These are phyloP conservation scores for Mercenaria mercenaria DNA, from an alignment of 1,140 invertebrate species.

Conservation along the genomic window DNA sequence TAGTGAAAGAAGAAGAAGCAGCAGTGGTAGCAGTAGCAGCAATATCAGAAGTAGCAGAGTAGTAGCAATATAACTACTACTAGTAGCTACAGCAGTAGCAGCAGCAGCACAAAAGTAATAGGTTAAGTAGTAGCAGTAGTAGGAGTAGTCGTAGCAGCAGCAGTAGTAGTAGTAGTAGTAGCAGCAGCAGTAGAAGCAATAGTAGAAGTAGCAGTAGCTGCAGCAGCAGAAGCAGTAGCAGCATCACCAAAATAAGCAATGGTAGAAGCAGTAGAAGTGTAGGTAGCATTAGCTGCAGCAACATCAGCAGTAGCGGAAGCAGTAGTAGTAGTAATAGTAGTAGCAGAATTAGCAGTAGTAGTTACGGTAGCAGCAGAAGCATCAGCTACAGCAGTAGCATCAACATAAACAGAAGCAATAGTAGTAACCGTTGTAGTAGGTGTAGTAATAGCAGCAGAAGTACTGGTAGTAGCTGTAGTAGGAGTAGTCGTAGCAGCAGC, in stretches of 20 bases:
- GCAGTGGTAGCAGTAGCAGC: conserved; percentile 9
- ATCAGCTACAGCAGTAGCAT: not conserved
- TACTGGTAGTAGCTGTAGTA: not conserved
- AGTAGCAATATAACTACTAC: not conserved
- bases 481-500: not conserved
- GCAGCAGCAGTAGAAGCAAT: not conserved
- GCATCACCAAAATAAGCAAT: not conserved
- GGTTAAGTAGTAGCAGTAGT: not conserved
- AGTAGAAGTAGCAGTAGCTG: conserved; percentile 14
- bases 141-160: too few species aligned
- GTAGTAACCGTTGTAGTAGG: not conserved
- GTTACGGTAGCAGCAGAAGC: not conserved
- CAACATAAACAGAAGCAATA: not conserved
- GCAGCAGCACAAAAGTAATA: not conserved
- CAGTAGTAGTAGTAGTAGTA: not conserved
- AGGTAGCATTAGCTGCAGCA: not conserved
- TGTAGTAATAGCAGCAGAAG: not conserved
- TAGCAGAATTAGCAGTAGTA: not conserved
- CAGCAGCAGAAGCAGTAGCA: too few species aligned
- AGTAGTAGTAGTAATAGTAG: not conserved
- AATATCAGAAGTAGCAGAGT: not conserved
- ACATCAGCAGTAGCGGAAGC: not conserved
- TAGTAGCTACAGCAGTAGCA: not conserved
- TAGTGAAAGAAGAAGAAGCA: not conserved
- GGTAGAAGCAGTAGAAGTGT: not conserved